phyloP scores from a whole-genome alignment of 1,140 invertebrate species.

The Coptotermes formosanus region DNA sequence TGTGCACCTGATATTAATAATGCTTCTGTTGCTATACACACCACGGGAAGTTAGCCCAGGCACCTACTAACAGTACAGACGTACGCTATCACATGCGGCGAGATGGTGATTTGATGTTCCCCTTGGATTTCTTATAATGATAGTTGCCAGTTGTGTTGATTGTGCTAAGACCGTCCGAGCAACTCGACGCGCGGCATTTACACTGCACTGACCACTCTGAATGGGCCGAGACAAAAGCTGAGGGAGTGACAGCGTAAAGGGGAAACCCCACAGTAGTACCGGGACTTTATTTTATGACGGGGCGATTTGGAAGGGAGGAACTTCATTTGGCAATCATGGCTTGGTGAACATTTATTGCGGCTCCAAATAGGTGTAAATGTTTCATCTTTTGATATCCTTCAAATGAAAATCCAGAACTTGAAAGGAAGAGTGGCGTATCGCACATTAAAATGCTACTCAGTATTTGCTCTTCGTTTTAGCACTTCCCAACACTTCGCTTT shows the following conservation, averaged over 20 bases:
- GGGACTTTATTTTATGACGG: slow-evolving; percentile 15
- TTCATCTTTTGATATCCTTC: slow-evolving; percentile 13
- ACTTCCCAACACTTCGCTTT: too few species aligned
- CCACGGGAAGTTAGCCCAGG: too few species aligned
- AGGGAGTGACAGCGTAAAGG: neutral
- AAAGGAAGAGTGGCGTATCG: neutral
- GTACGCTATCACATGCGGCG: too few species aligned
- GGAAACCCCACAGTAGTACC: neutral
- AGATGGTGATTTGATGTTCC: too few species aligned
- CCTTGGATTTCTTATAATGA: too few species aligned
- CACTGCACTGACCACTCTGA: slow-evolving; percentile 3
- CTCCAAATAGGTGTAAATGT: slow-evolving; percentile 7
- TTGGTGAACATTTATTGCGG: slow-evolving; percentile 11
- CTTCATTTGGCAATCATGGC: slow-evolving; percentile 15
- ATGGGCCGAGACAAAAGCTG: neutral
- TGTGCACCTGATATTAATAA: too few species aligned
- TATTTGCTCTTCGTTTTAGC: too few species aligned
- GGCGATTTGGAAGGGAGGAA: neutral
- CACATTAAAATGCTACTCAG: too few species aligned
- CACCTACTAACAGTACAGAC: too few species aligned
- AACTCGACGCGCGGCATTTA: neutral
- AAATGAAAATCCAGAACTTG: neutral
- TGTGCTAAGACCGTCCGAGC: neutral
- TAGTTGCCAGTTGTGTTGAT: neutral
- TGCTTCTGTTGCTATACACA: too few species aligned